Evolutionary conservation across 2,888 invertebrate genomes (phyloP).

Genomic region (Drosophila villosipedis): DNA sequence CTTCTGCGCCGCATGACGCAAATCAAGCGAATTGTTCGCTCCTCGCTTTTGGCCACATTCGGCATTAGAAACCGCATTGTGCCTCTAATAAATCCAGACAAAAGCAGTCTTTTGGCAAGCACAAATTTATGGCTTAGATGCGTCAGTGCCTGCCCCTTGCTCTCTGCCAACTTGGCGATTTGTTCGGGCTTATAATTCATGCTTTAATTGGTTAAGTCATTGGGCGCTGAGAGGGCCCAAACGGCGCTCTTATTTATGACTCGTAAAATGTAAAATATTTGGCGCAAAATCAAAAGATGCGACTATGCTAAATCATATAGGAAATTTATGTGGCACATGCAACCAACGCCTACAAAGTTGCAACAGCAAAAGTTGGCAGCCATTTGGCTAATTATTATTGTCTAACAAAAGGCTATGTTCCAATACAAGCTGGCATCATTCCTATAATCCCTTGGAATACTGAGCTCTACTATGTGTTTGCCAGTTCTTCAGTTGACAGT

Average conservation of each 20-base stretch:
- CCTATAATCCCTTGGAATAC: slow-evolving; percentile 49
- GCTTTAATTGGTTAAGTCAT: slow-evolving; percentile 75
- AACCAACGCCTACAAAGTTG: slow-evolving; percentile 41
- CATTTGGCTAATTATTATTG: slow-evolving; percentile 74
- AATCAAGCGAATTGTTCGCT: slow-evolving; percentile 37
- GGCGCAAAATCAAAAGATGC: slow-evolving; percentile 70
- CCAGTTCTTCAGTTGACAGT: slow-evolving; percentile 18
- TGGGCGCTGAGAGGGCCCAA: slow-evolving; percentile 43
- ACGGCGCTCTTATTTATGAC: slow-evolving; percentile 66
- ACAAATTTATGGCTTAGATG: slow-evolving; percentile 72
- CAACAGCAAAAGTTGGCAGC: slow-evolving; percentile 53
- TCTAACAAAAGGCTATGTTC: slow-evolving; percentile 22
- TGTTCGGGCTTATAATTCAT: slow-evolving; percentile 75
- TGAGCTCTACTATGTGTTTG: slow-evolving; percentile 44
- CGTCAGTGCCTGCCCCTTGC: slow-evolving; percentile 1
- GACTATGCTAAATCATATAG: slow-evolving; percentile 62
- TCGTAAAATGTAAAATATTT: slow-evolving; percentile 74
- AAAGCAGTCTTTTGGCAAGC: slow-evolving; percentile 70
- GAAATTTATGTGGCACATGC: slow-evolving; percentile 55
- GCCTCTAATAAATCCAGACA: slow-evolving; percentile 69
- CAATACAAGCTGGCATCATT: slow-evolving; percentile 21
- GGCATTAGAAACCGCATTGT: slow-evolving; percentile 66
- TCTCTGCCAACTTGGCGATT: slow-evolving; percentile 58
- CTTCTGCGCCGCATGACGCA: slow-evolving; percentile 41
- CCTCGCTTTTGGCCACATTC: slow-evolving; percentile 33